Conservation (phyloP, 2,888 invertebrate genomes). For the Nephrotoma appendiculata region DNA sequence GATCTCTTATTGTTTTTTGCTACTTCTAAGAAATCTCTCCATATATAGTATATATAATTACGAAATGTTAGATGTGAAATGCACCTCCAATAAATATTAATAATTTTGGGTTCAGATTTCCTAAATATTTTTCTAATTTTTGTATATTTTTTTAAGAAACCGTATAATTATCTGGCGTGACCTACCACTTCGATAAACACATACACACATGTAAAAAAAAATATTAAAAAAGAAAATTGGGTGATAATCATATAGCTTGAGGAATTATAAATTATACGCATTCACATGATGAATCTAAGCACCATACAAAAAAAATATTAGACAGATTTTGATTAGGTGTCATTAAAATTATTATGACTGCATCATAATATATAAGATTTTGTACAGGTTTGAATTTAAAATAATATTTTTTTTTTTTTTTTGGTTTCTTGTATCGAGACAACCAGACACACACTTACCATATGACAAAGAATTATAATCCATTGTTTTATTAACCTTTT, state of each 20-base stretch:
- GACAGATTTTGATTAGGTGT: not conserved
- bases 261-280: not conserved
- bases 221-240: not conserved
- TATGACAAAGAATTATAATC: not conserved
- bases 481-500: not conserved
- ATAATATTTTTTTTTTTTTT: not conserved
- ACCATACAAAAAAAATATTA: not conserved
- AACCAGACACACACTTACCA: not conserved
- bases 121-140: not conserved
- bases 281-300: not conserved
- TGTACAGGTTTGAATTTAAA: not conserved
- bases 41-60: not conserved
- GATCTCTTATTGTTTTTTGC: not conserved
- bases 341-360: not conserved
- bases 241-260: not conserved
- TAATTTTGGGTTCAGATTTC: not conserved
- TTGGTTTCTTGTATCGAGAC: not conserved
- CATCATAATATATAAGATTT: not conserved
- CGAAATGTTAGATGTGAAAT: not conserved
- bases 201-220: not conserved
- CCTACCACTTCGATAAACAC: not conserved
- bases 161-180: slow-evolving; percentile 2
- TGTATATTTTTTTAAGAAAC: not conserved
- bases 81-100: not conserved
- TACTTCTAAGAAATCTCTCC: not conserved